A percentile compares a stretch with the other conserved stretches of the same genome.
phyloP scores from a whole-genome alignment of 2,888 invertebrate genomes.

The Zaprionus bogoriensis region DNA sequence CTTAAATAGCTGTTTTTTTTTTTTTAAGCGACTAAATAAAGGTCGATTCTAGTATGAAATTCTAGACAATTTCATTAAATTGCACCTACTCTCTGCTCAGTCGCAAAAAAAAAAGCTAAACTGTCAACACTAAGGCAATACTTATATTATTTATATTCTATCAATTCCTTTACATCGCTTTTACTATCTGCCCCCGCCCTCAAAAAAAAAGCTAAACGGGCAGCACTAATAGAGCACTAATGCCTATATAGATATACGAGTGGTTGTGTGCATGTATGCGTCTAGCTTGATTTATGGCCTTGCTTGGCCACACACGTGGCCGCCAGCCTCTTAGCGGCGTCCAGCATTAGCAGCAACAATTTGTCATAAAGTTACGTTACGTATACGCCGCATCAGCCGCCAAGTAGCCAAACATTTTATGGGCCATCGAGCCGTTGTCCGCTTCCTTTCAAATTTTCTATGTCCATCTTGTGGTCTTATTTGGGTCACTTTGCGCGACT shows the following conservation, averaged over 20 bases:
- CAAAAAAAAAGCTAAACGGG: neutral
- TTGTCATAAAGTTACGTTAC: slow-evolving; percentile 75
- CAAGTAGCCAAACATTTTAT: slow-evolving; percentile 64
- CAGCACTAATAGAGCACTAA: slow-evolving; percentile 1
- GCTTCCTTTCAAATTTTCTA: slow-evolving; percentile 40
- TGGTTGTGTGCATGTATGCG: slow-evolving; percentile 28
- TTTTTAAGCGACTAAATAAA: too few relatives aligned
- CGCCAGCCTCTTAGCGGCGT: slow-evolving; percentile 43
- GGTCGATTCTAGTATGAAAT: too few relatives aligned
- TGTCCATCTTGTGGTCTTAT: slow-evolving; percentile 71
- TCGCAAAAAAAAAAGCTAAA: neutral
- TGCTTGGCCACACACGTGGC: slow-evolving; percentile 55
- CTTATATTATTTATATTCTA: too few relatives aligned
- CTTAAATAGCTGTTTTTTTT: too few relatives aligned
- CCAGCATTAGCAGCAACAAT: slow-evolving; percentile 73
- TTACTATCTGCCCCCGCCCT: too few relatives aligned
- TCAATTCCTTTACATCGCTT: too few relatives aligned
- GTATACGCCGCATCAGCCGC: slow-evolving; percentile 62
- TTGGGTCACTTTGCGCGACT: slow-evolving; percentile 61
- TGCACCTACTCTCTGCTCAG: too few relatives aligned
- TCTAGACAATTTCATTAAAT: too few relatives aligned
- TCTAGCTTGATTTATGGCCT: slow-evolving; percentile 65
- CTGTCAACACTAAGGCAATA: too few relatives aligned
- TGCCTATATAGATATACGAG: neutral
- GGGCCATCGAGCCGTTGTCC: slow-evolving; percentile 49